Evolutionary conservation across 2,888 invertebrate genomes (phyloP).

Genomic region (Rutpela maculata): DNA sequence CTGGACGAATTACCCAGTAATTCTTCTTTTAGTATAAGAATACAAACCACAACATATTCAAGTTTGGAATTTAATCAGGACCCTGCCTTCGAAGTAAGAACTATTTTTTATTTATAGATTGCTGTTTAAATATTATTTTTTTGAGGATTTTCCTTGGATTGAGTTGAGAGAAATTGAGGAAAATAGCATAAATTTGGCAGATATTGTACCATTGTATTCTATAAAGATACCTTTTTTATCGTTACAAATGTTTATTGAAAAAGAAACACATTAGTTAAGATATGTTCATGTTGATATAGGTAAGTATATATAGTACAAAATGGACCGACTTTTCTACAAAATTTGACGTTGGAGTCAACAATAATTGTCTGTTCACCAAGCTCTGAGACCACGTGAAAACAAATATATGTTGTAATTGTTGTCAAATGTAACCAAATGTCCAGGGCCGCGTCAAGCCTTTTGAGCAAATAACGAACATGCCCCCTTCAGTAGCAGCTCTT

Average conservation of each 20-base stretch:
- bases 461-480: too few species aligned
- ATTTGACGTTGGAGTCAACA: too few species aligned
- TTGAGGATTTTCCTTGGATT: slow-evolving; percentile 75
- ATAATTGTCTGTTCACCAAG: too few species aligned
- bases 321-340: too few species aligned
- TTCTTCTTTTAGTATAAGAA: slow-evolving; percentile 78
- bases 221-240: slow-evolving; percentile 71
- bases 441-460: too few species aligned
- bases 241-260: slow-evolving; percentile 70
- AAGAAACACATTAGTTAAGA: slow-evolving; percentile 44
- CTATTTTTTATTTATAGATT: neutral
- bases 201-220: slow-evolving; percentile 74
- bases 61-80: slow-evolving; percentile 76
- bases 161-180: slow-evolving; percentile 64
- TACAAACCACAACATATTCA: slow-evolving; percentile 79
- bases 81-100: slow-evolving; percentile 73
- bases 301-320: too few species aligned
- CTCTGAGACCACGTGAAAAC: too few species aligned
- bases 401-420: too few species aligned
- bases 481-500: too few species aligned
- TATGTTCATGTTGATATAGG: neutral
- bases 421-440: too few species aligned
- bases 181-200: slow-evolving; percentile 62
- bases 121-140: slow-evolving; percentile 37
- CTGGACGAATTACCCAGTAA: slow-evolving; percentile 76